Evolutionary conservation across 2,888 invertebrate genomes (phyloP).

Genomic region (Eueremaeus valkanovi): DNA sequence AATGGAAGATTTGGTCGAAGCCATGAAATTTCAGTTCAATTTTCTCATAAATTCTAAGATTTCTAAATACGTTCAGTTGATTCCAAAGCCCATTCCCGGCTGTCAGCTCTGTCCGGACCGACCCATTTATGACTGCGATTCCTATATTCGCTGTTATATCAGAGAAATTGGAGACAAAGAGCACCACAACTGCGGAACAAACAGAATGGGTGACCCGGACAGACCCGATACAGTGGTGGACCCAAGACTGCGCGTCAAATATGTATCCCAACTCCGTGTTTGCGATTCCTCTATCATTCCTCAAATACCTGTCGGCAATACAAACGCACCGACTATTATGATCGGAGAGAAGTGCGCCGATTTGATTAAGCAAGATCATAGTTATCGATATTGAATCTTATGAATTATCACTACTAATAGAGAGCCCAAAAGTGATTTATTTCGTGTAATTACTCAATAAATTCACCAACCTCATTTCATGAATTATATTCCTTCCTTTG

Average conservation of each 20-base stretch:
- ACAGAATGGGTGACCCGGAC: background rate
- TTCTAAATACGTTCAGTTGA: background rate
- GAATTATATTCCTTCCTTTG: too few relatives aligned
- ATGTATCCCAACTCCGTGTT: background rate
- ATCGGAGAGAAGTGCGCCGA: background rate
- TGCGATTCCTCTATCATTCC: background rate
- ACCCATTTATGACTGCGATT: constrained; percentile 6
- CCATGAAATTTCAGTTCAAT: background rate
- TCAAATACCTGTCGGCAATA: background rate
- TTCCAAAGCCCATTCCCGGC: background rate
- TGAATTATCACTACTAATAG: background rate
- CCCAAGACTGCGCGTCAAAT: background rate
- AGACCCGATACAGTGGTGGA: background rate
- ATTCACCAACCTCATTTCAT: too few relatives aligned
- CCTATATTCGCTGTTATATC: constrained; percentile 1
- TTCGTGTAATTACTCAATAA: too few relatives aligned
- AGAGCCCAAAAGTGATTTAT: too few relatives aligned
- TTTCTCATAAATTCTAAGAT: background rate
- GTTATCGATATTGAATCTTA: too few relatives aligned
- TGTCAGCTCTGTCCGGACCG: background rate
- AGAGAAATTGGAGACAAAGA: background rate
- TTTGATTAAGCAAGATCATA: background rate
- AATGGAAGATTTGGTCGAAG: background rate
- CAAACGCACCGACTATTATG: background rate
- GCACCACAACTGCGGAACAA: background rate